Evolutionary conservation across 2,113 vertebrate genomes (phyloP), one percentile per base, ranked within the genome.

Genomic region (Ageneiosus marmoratus): DNA sequence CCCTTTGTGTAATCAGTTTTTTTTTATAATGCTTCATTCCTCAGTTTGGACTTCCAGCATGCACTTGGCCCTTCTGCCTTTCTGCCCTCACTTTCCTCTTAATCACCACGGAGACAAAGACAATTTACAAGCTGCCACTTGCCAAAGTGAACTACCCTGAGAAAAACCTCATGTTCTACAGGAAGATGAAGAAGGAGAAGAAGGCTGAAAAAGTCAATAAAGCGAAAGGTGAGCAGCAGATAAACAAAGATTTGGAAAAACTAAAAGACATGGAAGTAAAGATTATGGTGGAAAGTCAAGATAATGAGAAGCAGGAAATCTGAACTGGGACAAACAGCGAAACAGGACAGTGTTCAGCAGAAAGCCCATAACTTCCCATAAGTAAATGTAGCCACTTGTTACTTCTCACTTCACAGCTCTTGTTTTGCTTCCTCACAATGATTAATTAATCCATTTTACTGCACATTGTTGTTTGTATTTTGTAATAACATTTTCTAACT

Each of bases 11-110:
- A 32, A 75, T 15, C 12, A n/a, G 3, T 79, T 84, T 27, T 78
- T 41, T 41, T n/a, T n/a, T n/a, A n/a, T 32, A 18, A 11, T 46
- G 48, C 3, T 41, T 37, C 48, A 12, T 24, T 9, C n/a, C 82
- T 22, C 90, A 99, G 98, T 95, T 98, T 86, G 97, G 97, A 62
- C 78, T 99, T 72, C 96, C 98, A 1, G 85, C 97, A 5, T 97
- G 96, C 86, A 99, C 98, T 12, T 99, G 97, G 98, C 94, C 98
- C 32, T 99, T 99, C 86, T 99, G 98, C 87, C 89, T 99, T n/a
- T 96, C 97, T 0, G 95, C 96, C 0, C 93, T 98, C 82, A 97
- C 92, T 16, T 99, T 99, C 89, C 94, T 99, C 81, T 93, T 96
- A 24, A 84, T 98, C 86, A 97, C 93, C 0, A 97, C 95, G 7